A percentile compares a stretch with the other conserved stretches of the same genome.
phyloP scores from a whole-genome alignment of 2,113 vertebrate genomes.

The Tamias sibiricus region DNA sequence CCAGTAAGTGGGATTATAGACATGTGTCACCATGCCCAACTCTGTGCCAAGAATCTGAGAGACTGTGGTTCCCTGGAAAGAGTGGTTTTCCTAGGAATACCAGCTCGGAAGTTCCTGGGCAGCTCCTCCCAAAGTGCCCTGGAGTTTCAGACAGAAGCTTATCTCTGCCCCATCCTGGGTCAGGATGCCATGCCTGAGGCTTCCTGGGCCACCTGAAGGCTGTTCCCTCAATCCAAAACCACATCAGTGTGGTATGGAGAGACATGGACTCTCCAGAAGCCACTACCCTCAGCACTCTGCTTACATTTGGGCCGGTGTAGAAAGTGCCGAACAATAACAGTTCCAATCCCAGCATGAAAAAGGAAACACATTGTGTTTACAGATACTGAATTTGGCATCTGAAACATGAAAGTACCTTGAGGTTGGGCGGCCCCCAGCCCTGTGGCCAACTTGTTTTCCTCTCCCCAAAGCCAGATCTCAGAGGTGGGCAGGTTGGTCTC shows the following conservation, averaged over 20 bases:
- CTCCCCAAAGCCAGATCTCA: constrained; percentile 61
- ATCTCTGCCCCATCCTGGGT: not conserved
- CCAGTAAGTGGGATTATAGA: no score
- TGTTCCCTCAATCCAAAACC: not conserved
- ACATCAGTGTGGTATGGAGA: not conserved
- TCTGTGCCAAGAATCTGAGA: not conserved
- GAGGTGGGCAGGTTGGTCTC: constrained; percentile 67
- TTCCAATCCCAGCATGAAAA: constrained; percentile 67
- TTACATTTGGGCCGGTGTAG: accelerated
- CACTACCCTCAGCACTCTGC: not conserved
- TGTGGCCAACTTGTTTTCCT: constrained; percentile 64
- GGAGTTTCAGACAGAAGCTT: not conserved
- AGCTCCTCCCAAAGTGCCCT: not conserved
- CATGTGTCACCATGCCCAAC: no score
- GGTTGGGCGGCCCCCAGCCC: constrained; percentile 13
- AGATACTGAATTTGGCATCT: constrained; percentile 78
- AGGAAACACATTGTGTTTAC: constrained; percentile 83
- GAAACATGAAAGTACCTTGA: constrained; percentile 64
- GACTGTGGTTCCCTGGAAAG: not conserved
- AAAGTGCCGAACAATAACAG: constrained; percentile 68
- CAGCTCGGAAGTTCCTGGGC: not conserved
- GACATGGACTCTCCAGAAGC: not conserved
- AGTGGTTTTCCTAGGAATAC: not conserved
- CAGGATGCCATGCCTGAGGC: not conserved
- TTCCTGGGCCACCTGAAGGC: not conserved